Evolutionary conservation across 1,140 invertebrate genomes (phyloP), one percentile per base, ranked within the genome.

Genomic region (Thaumetopoea pityocampa): DNA sequence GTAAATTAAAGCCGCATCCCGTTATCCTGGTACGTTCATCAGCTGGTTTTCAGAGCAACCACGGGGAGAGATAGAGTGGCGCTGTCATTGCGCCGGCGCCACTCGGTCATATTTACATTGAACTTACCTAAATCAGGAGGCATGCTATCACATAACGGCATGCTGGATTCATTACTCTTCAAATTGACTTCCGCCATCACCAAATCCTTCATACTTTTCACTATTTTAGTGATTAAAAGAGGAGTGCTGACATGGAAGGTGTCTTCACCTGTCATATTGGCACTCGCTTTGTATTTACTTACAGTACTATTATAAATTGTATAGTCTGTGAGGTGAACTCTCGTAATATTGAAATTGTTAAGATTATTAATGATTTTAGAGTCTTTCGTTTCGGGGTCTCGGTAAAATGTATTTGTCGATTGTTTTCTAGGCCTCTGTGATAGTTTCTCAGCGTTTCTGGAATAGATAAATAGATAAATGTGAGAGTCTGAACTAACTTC

Each of bases 101-200:
- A n/a, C n/a, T n/a, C n/a, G n/a, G n/a, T n/a, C n/a, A n/a, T n/a
- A n/a, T n/a, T n/a, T n/a, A n/a, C n/a, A n/a, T n/a, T 10, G 16
- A 26, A 29, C 47, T 63, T 50, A 82, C 78, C 78, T 58, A 80
- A 67, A 58, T 78, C 78, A 10, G 67, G 53, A 12, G 73, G 69
- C 36, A 64, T 62, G 28, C 51, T 57, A 5, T 69, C 64, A 49
- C 78, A 82, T 5, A 74, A 18, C 8, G 73, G 70, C 38, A 78
- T 23, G 2, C 42, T 34, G 0, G 67, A 51, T 37, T 76, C 69
- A 6, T 32, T 71, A 15, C 56, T 55, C 24, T 59, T 76, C n/a
- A 59, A 53, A 0, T 22, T 38, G 1, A 46, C 66, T 51, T 74
- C 71, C 1, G 71, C 71, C 0, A 62, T 73, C 7, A 67, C 64